Base-by-base conservation (phyloP, 1,140 invertebrate genomes). In the Penaeus vannamei region DNA sequence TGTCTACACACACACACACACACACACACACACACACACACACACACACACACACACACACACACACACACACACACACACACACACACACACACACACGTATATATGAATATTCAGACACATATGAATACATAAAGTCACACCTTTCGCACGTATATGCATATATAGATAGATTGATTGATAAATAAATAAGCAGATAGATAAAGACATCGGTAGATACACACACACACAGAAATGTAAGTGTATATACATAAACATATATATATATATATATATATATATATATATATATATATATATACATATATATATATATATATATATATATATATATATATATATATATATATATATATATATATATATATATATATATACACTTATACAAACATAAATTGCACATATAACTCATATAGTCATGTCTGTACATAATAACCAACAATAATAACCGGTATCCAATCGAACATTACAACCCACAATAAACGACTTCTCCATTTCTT, bases 51-150 rank as follows among this genome's bases (percentile, higher is more conserved):
- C 64, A 66, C 64, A 66, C 64, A 66, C 64, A 66, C 64, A 66
- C 64, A 66, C 64, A 66, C 64, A 66, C 64, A 66, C 64, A 66
- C 64, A 66, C 64, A 66, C 64, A 66, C 64, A 66, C 64, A 66
- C 64, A 66, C 64, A 66, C 64, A 66, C 64, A 66, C 64, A 66
- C 7, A 66, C 64, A 66, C 64, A 66, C 7, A 66, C 64, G 26
- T 7, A 66, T 7, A 66, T 7, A 66, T 7, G 7, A 2, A 66
- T 7, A 66, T 7, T 2, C 64, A 66, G 2, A 66, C 64, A 66
- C 64, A 66, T 7, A 66, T 7, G 7, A 2, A 66, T 7, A 66
- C 64, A 66, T 7, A 66, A 17, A 64, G 17, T 19, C n/a, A n/a
- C n/a, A n/a, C n/a, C n/a, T n/a, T n/a, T n/a, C 36, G 5, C 36